phyloP scores from a whole-genome alignment of 92 coral and sea anemone species.

The Parazoanthus swiftii region DNA sequence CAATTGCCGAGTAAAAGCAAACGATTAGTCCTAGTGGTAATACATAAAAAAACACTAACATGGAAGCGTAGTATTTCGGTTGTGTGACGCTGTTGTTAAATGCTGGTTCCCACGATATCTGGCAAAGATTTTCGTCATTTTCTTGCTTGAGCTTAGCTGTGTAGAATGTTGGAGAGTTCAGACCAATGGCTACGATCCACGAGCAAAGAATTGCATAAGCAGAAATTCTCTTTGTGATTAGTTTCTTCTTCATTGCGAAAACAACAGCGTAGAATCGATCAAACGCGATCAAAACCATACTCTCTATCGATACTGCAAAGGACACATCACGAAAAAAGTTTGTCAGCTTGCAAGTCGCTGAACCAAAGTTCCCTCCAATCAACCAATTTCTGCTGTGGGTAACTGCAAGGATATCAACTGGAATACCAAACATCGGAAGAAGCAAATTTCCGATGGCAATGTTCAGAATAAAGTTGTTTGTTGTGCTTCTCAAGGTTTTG shows the following conservation, averaged over 20 bases:
- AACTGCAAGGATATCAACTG: not conserved
- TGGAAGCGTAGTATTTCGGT: not conserved
- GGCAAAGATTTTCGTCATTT: not conserved
- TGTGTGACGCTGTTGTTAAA: not conserved
- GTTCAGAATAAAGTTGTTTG: not conserved
- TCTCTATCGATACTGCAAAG: not conserved
- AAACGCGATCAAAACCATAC: constrained; percentile 10
- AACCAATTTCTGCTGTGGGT: not conserved
- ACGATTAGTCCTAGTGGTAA: not conserved
- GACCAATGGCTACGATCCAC: not conserved
- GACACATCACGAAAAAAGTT: not conserved
- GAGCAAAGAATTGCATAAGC: not conserved
- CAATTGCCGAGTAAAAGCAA: not conserved
- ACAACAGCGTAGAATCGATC: constrained; percentile 17
- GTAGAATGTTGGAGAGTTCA: not conserved
- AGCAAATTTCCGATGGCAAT: constrained; percentile 6
- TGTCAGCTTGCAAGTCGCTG: constrained; percentile 3
- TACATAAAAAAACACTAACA: not conserved
- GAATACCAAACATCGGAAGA: not conserved
- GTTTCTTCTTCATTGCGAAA: constrained; percentile 3
- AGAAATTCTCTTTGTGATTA: not conserved
- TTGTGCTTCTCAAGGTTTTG: not conserved
- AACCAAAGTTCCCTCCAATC: constrained; percentile 5
- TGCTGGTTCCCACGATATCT: too few relatives aligned
- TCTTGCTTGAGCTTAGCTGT: not conserved